Evolutionary conservation across 2,113 vertebrate species (phyloP), one percentile per base, ranked within the genome.

Genomic region (Trachemys scripta): DNA sequence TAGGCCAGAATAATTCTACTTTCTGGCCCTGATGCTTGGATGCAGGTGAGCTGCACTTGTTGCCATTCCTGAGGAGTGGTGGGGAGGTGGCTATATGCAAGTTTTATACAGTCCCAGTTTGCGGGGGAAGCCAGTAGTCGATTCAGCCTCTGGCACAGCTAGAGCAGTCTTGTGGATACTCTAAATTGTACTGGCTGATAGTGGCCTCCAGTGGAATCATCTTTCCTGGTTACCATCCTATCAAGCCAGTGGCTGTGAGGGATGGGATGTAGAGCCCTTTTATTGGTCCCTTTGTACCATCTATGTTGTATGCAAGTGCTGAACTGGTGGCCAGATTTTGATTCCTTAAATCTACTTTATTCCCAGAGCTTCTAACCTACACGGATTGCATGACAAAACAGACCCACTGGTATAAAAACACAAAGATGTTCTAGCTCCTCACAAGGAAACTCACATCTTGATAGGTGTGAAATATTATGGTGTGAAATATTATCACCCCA

Each of bases 261-360:
- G 56, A 17, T 85, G 54, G 42, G 1, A 11, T 27, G 45, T 79
- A 65, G n/a, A 45, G n/a, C 4, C 17, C 76, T 27, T 79, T 93
- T 76, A 81, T 45, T 35, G n/a, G 19, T 24, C 0, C 38, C 85
- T 94, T 87, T 89, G 5, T 51, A 82, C 51, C 47, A 10, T 56
- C 89, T 47, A 42, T 92, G 54, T n/a, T 69, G 82, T 76, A 51
- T 0, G 0, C 47, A 89, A 50, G 80, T 94, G 85, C 86, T 92
- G 59, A 82, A 2, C 47, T n/a, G 59, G 80, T 87, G 93, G 82
- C 91, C 54, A 62, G 54, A 24, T 56, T 96, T 82, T 89, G 94
- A 95, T 49, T 72, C n/a, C 31, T 90, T 69, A 69, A 69, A 69
- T 69, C 35, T 69, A 19, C 3, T n/a, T n/a, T 69, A 69, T n/a